phyloP scores from a whole-genome alignment of 2,113 vertebrate genomes.

The Triplophysa tibetana region DNA sequence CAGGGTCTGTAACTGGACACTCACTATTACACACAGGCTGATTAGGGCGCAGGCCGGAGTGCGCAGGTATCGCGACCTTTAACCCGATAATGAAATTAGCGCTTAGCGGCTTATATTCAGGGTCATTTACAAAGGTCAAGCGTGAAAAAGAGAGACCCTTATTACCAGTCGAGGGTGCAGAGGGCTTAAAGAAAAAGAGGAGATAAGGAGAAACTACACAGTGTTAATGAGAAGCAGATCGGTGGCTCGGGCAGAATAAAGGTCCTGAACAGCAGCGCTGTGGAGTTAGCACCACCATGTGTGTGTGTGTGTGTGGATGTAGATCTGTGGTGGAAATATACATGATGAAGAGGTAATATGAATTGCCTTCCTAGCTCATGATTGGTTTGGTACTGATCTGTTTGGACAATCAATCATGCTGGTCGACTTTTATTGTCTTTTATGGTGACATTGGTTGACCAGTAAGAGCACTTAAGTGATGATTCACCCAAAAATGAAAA shows the following conservation, averaged over 20 bases:
- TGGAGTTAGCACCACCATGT: not conserved
- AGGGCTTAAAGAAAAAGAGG: slow-evolving; percentile 22
- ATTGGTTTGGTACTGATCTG: too few relatives aligned
- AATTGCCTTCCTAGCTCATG: too few relatives aligned
- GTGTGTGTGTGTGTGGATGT: not conserved
- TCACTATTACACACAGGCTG: slow-evolving; percentile 34
- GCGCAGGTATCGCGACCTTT: slow-evolving; percentile 46
- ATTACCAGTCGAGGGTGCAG: slow-evolving; percentile 25
- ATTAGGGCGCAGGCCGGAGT: slow-evolving; percentile 19
- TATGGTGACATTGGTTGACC: too few relatives aligned
- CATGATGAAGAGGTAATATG: too few relatives aligned
- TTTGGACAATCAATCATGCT: too few relatives aligned
- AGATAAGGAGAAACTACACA: slow-evolving; percentile 30
- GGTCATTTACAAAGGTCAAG: slow-evolving; percentile 35
- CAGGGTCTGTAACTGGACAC: slow-evolving; percentile 43
- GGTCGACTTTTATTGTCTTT: too few relatives aligned
- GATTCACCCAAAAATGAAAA: too few relatives aligned
- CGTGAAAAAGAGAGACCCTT: slow-evolving; percentile 36
- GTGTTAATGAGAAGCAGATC: slow-evolving; percentile 40
- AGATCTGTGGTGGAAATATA: too few relatives aligned
- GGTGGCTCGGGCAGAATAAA: slow-evolving; percentile 12
- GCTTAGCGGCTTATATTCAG: slow-evolving; percentile 40
- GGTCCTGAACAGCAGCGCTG: not conserved
- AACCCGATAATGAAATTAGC: slow-evolving; percentile 50
- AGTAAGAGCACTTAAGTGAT: too few relatives aligned